Percentiles rank a stretch among this genome's conserved stretches.
These are phyloP conservation scores for Mirza zaza DNA, from an alignment of 2,113 vertebrate genomes.

Conservation along the genomic window DNA sequence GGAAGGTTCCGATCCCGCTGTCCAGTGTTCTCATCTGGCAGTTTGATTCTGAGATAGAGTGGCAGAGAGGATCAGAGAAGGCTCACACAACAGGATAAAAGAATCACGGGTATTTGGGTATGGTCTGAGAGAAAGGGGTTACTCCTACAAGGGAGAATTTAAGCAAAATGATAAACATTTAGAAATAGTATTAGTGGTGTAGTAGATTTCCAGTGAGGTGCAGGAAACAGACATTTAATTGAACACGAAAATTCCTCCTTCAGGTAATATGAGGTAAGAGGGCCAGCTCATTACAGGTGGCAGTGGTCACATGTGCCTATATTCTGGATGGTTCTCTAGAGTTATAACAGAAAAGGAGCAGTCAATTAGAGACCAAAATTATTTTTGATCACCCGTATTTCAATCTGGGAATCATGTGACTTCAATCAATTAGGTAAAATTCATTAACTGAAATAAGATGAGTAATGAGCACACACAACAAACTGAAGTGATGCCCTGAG, in stretches of 20 bases:
- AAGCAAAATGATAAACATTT: constrained; percentile 10
- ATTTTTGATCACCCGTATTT: constrained; percentile 44
- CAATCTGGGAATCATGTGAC: not conserved
- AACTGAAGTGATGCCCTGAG: constrained; percentile 1
- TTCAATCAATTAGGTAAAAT: constrained; percentile 37
- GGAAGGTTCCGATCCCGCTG: constrained; percentile 97
- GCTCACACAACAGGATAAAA: not conserved
- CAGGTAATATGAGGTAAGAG: not conserved
- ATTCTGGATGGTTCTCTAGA: not conserved
- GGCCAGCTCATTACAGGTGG: not conserved
- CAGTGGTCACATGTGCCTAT: not conserved
- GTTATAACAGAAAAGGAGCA: not conserved
- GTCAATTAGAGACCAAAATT: not conserved
- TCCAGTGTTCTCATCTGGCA: constrained; percentile 96
- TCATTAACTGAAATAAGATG: constrained; percentile 51
- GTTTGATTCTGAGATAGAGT: constrained; percentile 87
- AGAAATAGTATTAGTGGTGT: not conserved
- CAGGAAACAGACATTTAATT: not conserved
- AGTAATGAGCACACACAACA: constrained; percentile 8
- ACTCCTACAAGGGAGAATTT: constrained; percentile 66
- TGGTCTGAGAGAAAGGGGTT: constrained; percentile 64
- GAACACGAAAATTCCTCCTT: not conserved
- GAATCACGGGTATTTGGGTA: constrained; percentile 40
- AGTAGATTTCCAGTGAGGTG: not conserved
- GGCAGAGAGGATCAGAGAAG: constrained; percentile 72